A percentile compares a stretch with the other conserved stretches of the same genome.
Conservation (phyloP, 1,140 invertebrate species). For the Meloidogyne hapla region DNA sequence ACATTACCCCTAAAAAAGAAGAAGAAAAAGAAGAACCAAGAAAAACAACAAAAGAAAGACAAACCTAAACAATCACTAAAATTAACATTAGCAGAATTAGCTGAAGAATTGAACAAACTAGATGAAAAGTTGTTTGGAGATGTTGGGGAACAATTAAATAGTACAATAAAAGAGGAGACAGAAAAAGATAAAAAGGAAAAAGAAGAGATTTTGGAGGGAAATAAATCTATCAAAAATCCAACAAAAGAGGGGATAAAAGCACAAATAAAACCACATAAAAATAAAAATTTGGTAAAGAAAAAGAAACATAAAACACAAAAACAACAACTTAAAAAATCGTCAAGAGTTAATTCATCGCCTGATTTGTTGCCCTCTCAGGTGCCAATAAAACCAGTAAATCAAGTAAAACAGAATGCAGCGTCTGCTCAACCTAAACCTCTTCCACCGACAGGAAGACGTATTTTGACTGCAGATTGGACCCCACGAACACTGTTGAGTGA, state of each 20-base stretch:
- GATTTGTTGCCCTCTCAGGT: not conserved
- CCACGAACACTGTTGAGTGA: not conserved
- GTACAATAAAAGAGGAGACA: not conserved
- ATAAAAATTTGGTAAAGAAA: not conserved
- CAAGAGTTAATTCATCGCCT: not conserved
- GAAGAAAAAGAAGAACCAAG: not conserved
- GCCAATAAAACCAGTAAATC: not conserved
- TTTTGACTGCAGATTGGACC: not conserved
- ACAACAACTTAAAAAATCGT: not conserved
- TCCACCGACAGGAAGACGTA: not conserved
- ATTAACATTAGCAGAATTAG: slow-evolving; percentile 19
- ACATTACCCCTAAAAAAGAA: not conserved
- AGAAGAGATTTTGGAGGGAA: slow-evolving; percentile 7
- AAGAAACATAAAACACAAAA: not conserved
- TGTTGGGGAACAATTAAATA: slow-evolving; percentile 16
- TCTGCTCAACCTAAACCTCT: not conserved
- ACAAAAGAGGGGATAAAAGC: not conserved
- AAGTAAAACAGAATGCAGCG: not conserved
- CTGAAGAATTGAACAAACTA: slow-evolving; percentile 18
- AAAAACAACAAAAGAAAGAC: slow-evolving; percentile 4
- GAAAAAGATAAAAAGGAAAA: slow-evolving; percentile 19
- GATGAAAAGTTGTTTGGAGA: slow-evolving; percentile 7
- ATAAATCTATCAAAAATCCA: not conserved
- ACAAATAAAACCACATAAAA: not conserved
- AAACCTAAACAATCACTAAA: slow-evolving; percentile 2